Evolutionary conservation across 2,797 vertebrate species (phyloP).

Genomic region (Pyrocephalus nanus): DNA sequence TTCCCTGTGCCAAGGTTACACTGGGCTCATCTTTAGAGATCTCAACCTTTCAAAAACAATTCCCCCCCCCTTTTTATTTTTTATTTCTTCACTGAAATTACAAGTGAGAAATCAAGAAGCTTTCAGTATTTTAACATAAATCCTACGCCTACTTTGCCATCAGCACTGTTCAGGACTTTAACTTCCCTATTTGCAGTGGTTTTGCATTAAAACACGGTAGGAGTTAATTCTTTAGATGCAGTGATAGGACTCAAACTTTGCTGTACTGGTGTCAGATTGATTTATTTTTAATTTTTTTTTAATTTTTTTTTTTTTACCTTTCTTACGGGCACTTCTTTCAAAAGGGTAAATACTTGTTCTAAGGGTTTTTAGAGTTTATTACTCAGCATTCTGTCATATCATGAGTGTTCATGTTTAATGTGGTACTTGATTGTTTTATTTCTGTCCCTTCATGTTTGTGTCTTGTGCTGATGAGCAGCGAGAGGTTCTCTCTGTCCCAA

Average conservation of each 20-base stretch:
- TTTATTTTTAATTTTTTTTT: neutral
- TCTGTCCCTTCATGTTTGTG: neutral
- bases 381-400: neutral
- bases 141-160: neutral
- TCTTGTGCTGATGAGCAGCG: neutral
- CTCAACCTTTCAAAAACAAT: neutral
- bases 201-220: neutral
- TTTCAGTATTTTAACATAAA: neutral
- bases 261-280: neutral
- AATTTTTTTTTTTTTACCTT: neutral
- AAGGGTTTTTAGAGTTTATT: neutral
- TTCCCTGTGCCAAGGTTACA: neutral
- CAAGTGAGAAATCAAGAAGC: neutral
- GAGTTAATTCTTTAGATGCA: neutral
- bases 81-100: neutral
- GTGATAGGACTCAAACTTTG: neutral
- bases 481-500: neutral
- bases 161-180: neutral
- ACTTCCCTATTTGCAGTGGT: neutral
- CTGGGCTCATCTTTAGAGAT: neutral
- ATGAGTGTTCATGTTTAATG: neutral
- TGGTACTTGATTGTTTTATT: neutral
- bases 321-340: neutral
- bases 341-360: neutral
- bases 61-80: neutral